Evolutionary conservation across 1,140 invertebrate genomes (phyloP), one percentile per base, ranked within the genome.

Genomic region (Capitella teleta): DNA sequence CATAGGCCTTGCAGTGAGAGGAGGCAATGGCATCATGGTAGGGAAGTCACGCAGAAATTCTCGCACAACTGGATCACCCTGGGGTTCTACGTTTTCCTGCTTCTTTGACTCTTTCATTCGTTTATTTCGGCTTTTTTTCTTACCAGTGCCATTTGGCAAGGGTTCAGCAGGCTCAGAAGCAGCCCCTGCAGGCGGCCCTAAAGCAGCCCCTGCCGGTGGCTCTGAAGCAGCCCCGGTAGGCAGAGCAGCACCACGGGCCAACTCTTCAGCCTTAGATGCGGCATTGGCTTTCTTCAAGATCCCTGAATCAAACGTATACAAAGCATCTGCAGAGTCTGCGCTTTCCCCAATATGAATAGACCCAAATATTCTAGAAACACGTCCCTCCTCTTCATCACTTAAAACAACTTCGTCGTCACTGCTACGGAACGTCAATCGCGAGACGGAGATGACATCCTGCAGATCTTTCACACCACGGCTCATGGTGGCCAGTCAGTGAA

Each of bases 371-470:
- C 25, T 44, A 26, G 21, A 5, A 14, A 52, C 16, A 57, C 18
- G 18, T 25, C 42, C n/a, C 47, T 57, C 56, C 2, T 62, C 62
- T 25, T 61, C 58, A 48, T 60, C 55, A 40, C 56, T 59, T 28
- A 56, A 56, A 19, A 23, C 14, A 14, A 57, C 43, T 36, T 63
- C 62, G 19, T 61, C 59, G 51, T 68, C 66, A 54, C 63, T 64
- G 12, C 63, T 59, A 28, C 59, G 56, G 36, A 60, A 56, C 28
- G 65, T 64, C 14, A 70, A 49, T 18, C 67, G 54, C 16, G 67
- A 70, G 5, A 70, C 66, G 59, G 63, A 67, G 30, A 70, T 63
- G 25, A 70, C 48, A 19, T 70, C 67, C 28, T 66, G 49, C 21
- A 70, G 51, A 50, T 70, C 67, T 48, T 59, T 53, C 16, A 68